Conservation (phyloP, 2,888 invertebrate species). For the Hoplodrina blanda region DNA sequence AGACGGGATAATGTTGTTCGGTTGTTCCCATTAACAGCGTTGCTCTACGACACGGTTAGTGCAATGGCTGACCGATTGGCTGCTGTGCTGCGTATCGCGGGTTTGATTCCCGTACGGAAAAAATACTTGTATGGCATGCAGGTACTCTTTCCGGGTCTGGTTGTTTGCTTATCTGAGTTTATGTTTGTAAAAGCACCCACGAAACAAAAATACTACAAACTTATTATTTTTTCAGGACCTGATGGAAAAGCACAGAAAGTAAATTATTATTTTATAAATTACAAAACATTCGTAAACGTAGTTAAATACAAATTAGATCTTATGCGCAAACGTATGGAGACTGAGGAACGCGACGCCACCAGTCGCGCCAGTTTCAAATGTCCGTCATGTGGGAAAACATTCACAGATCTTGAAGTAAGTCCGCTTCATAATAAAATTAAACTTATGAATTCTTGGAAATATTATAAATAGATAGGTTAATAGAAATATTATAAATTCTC, state of each 20-base stretch:
- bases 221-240: constrained; percentile 82
- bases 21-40: not conserved
- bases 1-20: not conserved
- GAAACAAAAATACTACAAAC: not conserved
- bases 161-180: too few species aligned
- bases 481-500: too few species aligned
- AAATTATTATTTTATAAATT: constrained; percentile 99
- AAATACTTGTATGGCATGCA: too few species aligned
- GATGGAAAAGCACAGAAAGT: constrained; percentile 99
- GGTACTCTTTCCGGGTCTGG: too few species aligned
- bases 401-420: constrained; percentile 97
- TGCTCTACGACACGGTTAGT: too few species aligned
- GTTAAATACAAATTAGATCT: constrained; percentile 99
- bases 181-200: too few species aligned
- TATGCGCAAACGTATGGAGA: constrained; percentile 98
- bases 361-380: constrained; percentile 99
- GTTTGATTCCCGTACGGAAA: too few species aligned
- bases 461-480: too few species aligned
- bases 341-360: constrained; percentile 98
- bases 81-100: too few species aligned
- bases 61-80: too few species aligned
- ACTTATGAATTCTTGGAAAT: too few species aligned
- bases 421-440: not conserved
- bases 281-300: constrained; percentile 99
- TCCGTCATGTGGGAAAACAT: constrained; percentile 97